Percentiles rank a stretch among this genome's conserved stretches.
phyloP scores from a whole-genome alignment of 2,113 vertebrate species.

The Halichoerus grypus region DNA sequence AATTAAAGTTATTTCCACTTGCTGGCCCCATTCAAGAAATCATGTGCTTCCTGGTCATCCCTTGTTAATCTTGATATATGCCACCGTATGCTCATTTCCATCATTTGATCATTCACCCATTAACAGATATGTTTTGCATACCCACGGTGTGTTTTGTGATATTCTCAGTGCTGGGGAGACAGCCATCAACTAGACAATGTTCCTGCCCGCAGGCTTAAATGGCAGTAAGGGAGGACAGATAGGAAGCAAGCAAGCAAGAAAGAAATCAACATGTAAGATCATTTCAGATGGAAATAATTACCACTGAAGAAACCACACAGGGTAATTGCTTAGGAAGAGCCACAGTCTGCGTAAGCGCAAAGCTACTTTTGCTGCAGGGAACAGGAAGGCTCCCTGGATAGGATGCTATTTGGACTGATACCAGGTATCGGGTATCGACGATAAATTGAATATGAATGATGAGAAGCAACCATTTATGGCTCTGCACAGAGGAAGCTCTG shows the following conservation, averaged over 20 bases:
- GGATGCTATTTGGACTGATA: not conserved
- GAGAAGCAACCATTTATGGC: not conserved
- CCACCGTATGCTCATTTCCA: not conserved
- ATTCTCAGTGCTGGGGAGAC: not conserved
- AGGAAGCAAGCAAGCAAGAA: not conserved
- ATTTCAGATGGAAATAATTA: not conserved
- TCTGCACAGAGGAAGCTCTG: not conserved
- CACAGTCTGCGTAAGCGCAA: not conserved
- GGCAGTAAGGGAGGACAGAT: not conserved
- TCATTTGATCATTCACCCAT: not conserved
- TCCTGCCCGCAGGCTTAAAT: not conserved
- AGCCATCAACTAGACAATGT: not conserved
- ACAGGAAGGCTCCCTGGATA: not conserved
- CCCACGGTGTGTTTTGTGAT: not conserved
- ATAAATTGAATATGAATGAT: not conserved
- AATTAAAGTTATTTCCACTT: not conserved
- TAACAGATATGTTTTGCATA: not conserved
- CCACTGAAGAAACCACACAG: not conserved
- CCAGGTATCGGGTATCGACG: not conserved
- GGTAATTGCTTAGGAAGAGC: not conserved
- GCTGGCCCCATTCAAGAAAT: not conserved
- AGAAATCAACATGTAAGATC: not conserved
- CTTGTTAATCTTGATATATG: not conserved
- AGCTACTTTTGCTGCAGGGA: not conserved
- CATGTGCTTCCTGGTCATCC: not conserved